Percentiles rank a stretch among this genome's conserved stretches.
Evolutionary conservation across 2,888 invertebrate species (phyloP).

Genomic region (Sarcophaga caerulescens): DNA sequence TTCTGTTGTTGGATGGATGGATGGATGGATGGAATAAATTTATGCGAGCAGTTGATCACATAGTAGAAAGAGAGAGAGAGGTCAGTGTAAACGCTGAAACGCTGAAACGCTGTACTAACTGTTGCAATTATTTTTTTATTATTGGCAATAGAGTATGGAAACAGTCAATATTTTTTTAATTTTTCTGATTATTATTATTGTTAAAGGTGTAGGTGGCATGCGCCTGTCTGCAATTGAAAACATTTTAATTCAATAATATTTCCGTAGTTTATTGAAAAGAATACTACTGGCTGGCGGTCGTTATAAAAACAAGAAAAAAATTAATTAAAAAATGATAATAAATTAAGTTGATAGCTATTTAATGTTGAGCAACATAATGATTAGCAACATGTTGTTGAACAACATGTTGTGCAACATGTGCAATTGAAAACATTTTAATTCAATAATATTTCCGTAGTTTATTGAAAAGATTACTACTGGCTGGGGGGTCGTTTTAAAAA

Average conservation of each 20-base stretch:
- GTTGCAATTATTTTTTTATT: background rate
- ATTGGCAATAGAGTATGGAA: background rate
- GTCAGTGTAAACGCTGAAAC: background rate
- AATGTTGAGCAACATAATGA: background rate
- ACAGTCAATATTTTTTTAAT: background rate
- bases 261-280: background rate
- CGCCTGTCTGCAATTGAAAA: conserved; percentile 3
- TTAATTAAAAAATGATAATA: background rate
- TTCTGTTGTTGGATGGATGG: background rate
- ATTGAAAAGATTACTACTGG: background rate
- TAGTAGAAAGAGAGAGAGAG: background rate
- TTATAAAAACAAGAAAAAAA: background rate
- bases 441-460: conserved; percentile 8
- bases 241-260: background rate
- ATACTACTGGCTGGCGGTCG: background rate
- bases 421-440: background rate
- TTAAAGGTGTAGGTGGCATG: conserved; percentile 31
- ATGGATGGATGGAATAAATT: background rate
- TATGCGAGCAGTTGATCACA: too few species aligned
- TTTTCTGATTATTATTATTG: background rate
- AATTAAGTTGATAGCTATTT: background rate
- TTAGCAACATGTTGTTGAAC: background rate
- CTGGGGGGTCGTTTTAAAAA: background rate
- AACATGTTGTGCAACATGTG: too few species aligned
- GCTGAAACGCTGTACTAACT: background rate